These are phyloP conservation scores for Microctonus aethiopoides DNA, from an alignment of 2,888 invertebrate species.

Conservation along the genomic window DNA sequence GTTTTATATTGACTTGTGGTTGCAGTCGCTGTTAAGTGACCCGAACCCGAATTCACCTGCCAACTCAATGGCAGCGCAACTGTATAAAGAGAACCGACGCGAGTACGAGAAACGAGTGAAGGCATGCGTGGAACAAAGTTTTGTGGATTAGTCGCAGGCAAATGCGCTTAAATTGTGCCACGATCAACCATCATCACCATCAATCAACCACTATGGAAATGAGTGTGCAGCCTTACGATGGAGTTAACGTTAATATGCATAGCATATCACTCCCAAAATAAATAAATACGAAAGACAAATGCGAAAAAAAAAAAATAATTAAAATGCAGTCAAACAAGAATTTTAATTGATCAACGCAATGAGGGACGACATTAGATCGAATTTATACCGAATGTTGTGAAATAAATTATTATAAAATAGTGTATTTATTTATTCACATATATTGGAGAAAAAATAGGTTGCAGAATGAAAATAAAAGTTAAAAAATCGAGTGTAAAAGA, in stretches of 20 bases:
- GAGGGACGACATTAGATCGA: constrained; percentile 49
- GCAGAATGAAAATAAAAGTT: constrained; percentile 27
- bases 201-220: constrained; percentile 55
- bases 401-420: constrained; percentile 66
- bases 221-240: constrained; percentile 61
- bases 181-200: constrained; percentile 50
- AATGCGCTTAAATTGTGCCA: constrained; percentile 47
- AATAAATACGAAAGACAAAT: constrained; percentile 25
- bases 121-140: constrained; percentile 99
- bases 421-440: constrained; percentile 65
- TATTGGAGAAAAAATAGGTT: constrained; percentile 33
- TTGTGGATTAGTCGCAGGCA: constrained; percentile 83
- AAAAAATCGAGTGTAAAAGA: constrained; percentile 44
- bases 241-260: constrained; percentile 61
- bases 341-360: constrained; percentile 36
- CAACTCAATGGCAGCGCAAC: constrained; percentile 98
- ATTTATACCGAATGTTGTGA: constrained; percentile 48
- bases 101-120: constrained; percentile 99
- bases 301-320: constrained; percentile 19
- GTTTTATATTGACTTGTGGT: constrained; percentile 60
- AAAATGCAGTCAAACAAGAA: constrained; percentile 38
- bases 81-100: constrained; percentile 98
- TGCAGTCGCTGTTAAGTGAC: constrained; percentile 98
- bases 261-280: constrained; percentile 59
- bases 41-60: constrained; percentile 99